Percentiles rank a stretch among this genome's conserved stretches.
These are phyloP conservation scores for Apostichopus parvimensis DNA, from an alignment of 35 echinoderm and acorn worm genomes.

Conservation along the genomic window DNA sequence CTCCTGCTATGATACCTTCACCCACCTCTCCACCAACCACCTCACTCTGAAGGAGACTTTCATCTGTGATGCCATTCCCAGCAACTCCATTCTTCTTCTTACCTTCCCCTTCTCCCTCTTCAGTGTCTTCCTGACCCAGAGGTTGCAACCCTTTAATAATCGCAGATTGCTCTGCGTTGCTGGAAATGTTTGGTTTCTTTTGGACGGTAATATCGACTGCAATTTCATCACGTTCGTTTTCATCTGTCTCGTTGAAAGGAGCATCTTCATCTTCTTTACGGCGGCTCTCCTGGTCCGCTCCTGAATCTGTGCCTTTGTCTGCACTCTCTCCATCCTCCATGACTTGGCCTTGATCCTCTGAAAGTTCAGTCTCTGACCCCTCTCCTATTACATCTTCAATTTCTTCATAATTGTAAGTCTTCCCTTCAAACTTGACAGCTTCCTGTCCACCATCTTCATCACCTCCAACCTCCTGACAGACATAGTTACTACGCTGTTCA, in stretches of 20 bases:
- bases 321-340: neutral
- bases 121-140: neutral
- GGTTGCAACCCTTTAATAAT: too few species aligned
- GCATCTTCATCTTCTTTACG: neutral
- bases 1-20: neutral
- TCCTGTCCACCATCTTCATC: too few species aligned
- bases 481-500: too few species aligned
- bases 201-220: neutral
- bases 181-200: too few species aligned
- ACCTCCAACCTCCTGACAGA: too few species aligned
- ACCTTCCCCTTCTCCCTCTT: neutral
- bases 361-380: neutral
- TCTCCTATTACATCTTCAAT: neutral
- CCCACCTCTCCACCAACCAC: neutral
- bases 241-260: too few species aligned
- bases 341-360: neutral
- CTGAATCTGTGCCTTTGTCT: too few species aligned
- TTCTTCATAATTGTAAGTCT: too few species aligned
- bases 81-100: neutral
- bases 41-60: too few species aligned
- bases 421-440: too few species aligned
- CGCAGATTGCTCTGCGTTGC: too few species aligned
- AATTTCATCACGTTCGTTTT: neutral
- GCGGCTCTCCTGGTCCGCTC: neutral
- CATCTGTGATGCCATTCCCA: neutral